Percentiles rank a stretch among this genome's conserved stretches.
Evolutionary conservation across 2,797 vertebrate genomes (phyloP).

Genomic region (Glossophaga mutica): DNA sequence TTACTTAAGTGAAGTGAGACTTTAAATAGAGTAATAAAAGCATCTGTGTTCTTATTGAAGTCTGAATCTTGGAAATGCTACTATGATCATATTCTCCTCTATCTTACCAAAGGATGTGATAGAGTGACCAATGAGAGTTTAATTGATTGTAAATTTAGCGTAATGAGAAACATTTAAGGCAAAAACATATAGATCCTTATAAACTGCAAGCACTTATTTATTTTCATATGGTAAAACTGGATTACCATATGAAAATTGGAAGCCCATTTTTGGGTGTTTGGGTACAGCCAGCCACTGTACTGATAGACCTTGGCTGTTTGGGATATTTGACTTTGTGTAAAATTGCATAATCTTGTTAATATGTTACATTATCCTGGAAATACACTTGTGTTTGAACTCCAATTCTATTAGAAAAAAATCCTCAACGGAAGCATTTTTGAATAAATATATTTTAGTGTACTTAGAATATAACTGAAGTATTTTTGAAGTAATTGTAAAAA

Average conservation of each 20-base stretch:
- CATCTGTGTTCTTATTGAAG: not conserved
- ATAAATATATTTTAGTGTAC: not conserved
- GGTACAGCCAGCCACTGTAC: not conserved
- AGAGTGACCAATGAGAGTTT: not conserved
- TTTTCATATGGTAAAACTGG: not conserved
- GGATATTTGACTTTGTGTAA: not conserved
- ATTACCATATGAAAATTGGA: not conserved
- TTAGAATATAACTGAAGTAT: slow-evolving; percentile 7
- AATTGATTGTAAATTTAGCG: not conserved
- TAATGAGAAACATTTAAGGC: not conserved
- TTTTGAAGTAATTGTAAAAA: not conserved
- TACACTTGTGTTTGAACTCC: slow-evolving; percentile 3
- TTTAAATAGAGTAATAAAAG: not conserved
- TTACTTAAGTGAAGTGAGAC: not conserved
- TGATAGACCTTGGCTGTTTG: not conserved
- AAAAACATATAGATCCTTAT: not conserved
- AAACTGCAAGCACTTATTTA: not conserved
- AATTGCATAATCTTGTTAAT: not conserved
- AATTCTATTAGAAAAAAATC: not conserved
- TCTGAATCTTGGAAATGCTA: not conserved
- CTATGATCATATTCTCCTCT: not conserved
- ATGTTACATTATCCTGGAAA: slow-evolving; percentile 21
- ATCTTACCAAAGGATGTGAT: not conserved
- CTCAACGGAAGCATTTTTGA: not conserved
- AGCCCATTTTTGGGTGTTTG: not conserved